Evolutionary conservation across 2,113 vertebrate genomes (phyloP), one percentile per base, ranked within the genome.

Genomic region (Psettodes erumei): DNA sequence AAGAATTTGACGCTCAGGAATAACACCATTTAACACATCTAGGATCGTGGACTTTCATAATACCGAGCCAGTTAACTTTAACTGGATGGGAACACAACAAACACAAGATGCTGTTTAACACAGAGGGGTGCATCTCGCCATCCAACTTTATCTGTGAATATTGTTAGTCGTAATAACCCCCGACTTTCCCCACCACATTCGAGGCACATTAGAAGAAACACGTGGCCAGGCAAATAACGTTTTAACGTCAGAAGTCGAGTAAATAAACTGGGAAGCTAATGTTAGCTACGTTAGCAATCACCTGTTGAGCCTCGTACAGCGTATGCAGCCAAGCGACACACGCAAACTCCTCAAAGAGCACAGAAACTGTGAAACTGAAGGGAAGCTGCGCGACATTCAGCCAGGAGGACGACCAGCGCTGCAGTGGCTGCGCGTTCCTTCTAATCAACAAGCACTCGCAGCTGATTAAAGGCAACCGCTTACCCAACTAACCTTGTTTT

Each of bases 261-360:
- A 10, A 64, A 72, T 8, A 67, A 30, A 47, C 25, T 4, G 0
- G 3, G 12, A 30, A 0, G 86, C 87, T 89, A 85, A 64, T 43
- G 27, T 50, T 47, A 77, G 76, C 76, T 10, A 2, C 3, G 56
- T 69, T 89, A 83, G 72, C 86, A 62, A 9, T 84, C 91, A 90
- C 92, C 90, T 93, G 91, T 91, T 92, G 89, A 90, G 76, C 69
- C 48, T 68, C 16, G 27, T 4, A 40, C 30, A 58, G 64, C 84
- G 58, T 72, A 59, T 58, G 65, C 40, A 71, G 16, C 3, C 37
- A 9, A 62, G 21, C 38, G 33, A 47, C 27, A 30, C 38, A 48
- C 19, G 47, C 35, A 55, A 48, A 51, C 55, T 35, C 18, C 1
- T 3, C 8, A 65, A 58, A 47, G 6, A 3, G 2, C 19, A 50